phyloP scores from a whole-genome alignment of 2,888 invertebrate species.

The Antheraea assamensis region DNA sequence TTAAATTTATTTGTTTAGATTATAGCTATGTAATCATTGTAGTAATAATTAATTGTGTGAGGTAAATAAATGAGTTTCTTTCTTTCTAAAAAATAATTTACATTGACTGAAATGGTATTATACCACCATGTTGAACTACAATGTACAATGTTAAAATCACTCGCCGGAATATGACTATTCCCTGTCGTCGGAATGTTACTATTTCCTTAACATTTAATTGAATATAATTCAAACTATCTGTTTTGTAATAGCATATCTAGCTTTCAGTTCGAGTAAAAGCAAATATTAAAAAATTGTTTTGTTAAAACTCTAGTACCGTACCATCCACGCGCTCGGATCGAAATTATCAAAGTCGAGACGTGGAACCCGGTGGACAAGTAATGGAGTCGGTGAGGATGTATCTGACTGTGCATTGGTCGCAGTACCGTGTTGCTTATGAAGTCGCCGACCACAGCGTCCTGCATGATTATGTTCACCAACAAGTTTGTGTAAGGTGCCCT shows the following conservation, averaged over 20 bases:
- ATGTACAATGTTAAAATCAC: background rate
- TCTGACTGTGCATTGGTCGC: constrained; percentile 29
- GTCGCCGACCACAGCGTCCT: constrained; percentile 64
- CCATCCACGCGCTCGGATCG: constrained; percentile 74
- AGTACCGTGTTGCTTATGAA: constrained; percentile 36
- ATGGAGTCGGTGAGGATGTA: constrained; percentile 56
- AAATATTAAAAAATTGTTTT: background rate
- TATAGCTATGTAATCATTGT: too few relatives aligned
- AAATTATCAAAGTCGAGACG: constrained; percentile 68
- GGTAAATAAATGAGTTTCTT: too few relatives aligned
- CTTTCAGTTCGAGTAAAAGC: background rate
- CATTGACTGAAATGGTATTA: background rate
- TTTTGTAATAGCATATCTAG: background rate
- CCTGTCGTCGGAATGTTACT: background rate
- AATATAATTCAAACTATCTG: background rate
- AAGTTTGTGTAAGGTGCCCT: constrained; percentile 71
- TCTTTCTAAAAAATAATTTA: too few relatives aligned
- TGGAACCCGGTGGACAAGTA: constrained; percentile 62
- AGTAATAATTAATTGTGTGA: too few relatives aligned
- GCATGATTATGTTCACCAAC: constrained; percentile 76
- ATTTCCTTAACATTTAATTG: background rate
- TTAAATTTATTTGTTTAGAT: too few relatives aligned
- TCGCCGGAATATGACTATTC: background rate
- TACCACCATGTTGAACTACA: background rate
- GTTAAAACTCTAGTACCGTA: constrained; percentile 49